Evolutionary conservation across 2,797 vertebrate genomes (phyloP).

Genomic region (Gymnocypris eckloni): DNA sequence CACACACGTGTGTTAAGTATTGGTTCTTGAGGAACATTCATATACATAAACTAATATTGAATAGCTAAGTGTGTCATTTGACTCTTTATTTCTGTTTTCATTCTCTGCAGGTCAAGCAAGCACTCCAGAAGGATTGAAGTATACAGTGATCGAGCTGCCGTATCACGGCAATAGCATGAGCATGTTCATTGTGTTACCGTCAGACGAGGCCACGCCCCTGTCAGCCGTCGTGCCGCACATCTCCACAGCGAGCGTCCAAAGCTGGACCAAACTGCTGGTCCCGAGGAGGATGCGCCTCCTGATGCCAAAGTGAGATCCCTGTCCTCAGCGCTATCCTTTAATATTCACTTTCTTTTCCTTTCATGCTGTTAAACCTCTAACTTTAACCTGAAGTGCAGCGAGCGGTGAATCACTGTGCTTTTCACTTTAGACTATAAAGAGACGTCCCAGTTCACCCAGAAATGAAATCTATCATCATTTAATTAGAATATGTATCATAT

Average conservation of each 20-base stretch:
- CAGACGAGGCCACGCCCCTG: slow-evolving; percentile 80
- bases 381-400: too few relatives aligned
- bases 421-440: too few relatives aligned
- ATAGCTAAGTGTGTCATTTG: background rate
- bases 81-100: background rate
- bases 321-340: background rate
- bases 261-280: slow-evolving; percentile 86
- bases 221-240: slow-evolving; percentile 89
- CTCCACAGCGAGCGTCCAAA: slow-evolving; percentile 87
- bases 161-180: slow-evolving; percentile 90
- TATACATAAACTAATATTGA: background rate
- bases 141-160: slow-evolving; percentile 90
- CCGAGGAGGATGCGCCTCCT: slow-evolving; percentile 87
- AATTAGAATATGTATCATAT: background rate
- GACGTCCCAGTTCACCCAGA: too few relatives aligned
- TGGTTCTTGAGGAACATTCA: background rate
- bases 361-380: too few relatives aligned
- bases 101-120: slow-evolving; percentile 79
- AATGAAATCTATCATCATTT: too few relatives aligned
- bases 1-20: background rate
- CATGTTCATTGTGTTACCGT: slow-evolving; percentile 90
- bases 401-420: too few relatives aligned
- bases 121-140: slow-evolving; percentile 86
- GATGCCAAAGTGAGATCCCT: slow-evolving; percentile 87
- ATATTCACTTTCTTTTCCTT: background rate